These are phyloP conservation scores for Keiferia lycopersicella DNA, from an alignment of 2,888 invertebrate species.

Conservation along the genomic window DNA sequence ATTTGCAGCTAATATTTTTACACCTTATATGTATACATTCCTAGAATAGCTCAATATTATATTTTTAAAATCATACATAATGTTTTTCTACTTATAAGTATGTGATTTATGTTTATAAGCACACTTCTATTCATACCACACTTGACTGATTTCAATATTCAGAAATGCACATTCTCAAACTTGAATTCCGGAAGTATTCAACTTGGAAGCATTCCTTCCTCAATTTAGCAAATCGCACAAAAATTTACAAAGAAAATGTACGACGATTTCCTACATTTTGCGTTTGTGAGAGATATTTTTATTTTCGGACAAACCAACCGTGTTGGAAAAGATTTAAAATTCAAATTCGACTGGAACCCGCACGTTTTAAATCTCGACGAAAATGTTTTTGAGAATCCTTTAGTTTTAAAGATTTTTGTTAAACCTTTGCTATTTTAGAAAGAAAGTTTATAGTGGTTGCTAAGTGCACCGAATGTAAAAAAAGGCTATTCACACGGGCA, in stretches of 20 bases:
- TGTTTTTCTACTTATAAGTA: too few relatives aligned
- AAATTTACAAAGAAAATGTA: conserved; percentile 6
- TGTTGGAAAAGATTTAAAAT: neutral
- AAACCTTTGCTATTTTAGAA: neutral
- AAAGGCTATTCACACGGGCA: too few relatives aligned
- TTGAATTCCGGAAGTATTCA: neutral
- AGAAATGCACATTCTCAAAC: neutral
- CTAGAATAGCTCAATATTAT: too few relatives aligned
- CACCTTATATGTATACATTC: too few relatives aligned
- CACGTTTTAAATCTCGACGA: neutral
- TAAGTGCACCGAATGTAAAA: too few relatives aligned
- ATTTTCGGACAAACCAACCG: neutral
- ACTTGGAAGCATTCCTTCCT: neutral
- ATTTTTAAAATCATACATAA: too few relatives aligned
- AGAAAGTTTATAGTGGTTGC: too few relatives aligned
- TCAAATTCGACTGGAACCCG: neutral
- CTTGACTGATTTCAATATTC: too few relatives aligned
- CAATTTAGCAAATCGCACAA: neutral
- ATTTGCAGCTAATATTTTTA: too few relatives aligned
- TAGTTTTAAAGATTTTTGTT: conserved; percentile 1
- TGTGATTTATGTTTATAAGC: neutral
- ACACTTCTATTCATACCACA: too few relatives aligned
- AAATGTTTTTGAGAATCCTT: neutral
- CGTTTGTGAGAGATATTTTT: conserved; percentile 3
- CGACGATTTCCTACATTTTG: conserved; percentile 8